phyloP scores from a whole-genome alignment of 2,888 invertebrate genomes.

The Dryomyza anilis region DNA sequence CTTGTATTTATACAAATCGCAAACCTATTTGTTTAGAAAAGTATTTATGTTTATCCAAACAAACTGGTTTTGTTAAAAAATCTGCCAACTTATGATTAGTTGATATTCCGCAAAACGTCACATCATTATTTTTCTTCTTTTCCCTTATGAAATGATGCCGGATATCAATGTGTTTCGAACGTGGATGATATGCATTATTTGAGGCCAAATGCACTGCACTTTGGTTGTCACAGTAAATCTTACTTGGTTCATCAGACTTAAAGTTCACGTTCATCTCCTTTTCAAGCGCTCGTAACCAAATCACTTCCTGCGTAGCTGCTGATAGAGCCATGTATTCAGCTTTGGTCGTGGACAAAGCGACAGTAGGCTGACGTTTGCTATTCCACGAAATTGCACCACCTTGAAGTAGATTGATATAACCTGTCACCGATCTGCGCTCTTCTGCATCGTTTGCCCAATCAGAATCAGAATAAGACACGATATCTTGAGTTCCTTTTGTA shows the following conservation, averaged over 20 bases:
- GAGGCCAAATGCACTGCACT: conserved; percentile 12
- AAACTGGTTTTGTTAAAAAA: conserved; percentile 2
- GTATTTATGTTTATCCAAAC: conserved; percentile 6
- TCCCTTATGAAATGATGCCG: neutral
- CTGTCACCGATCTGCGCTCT: conserved; percentile 22
- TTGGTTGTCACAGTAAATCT: conserved; percentile 5
- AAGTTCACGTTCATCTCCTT: conserved; percentile 1
- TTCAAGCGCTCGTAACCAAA: neutral
- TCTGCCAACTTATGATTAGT: neutral
- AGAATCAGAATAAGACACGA: conserved; percentile 21
- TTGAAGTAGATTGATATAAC: conserved; percentile 23
- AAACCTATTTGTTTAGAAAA: neutral
- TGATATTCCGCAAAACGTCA: neutral
- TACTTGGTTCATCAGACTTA: neutral
- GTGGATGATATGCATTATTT: neutral
- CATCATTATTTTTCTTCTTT: conserved; percentile 4
- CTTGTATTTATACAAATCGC: neutral
- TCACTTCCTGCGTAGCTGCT: neutral
- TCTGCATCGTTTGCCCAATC: conserved; percentile 24
- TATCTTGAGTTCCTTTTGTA: conserved; percentile 1
- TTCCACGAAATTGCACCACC: conserved; percentile 31
- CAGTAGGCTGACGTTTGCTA: conserved; percentile 29
- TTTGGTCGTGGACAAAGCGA: conserved; percentile 29
- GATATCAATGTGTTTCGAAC: neutral
- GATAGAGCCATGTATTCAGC: conserved; percentile 15